A percentile compares a stretch with the other conserved stretches of the same genome.
Evolutionary conservation across 1,140 invertebrate genomes (phyloP).

Genomic region (Drosophila pallidifrons): DNA sequence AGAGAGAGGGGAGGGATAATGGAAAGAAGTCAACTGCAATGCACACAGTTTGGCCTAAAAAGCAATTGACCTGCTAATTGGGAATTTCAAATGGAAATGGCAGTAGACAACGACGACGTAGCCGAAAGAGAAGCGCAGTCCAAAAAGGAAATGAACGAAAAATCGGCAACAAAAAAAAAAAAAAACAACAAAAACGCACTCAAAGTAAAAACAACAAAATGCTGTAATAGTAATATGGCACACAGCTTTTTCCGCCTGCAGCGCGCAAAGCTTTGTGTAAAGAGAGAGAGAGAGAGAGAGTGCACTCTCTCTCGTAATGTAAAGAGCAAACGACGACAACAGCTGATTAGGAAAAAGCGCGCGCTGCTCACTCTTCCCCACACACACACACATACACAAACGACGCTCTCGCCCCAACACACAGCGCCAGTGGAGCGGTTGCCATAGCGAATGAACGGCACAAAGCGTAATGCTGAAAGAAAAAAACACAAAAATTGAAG

Average conservation of each 20-base stretch:
- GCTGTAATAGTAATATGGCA: slow-evolving; percentile 49
- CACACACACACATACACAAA: slow-evolving; percentile 4
- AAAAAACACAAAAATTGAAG: slow-evolving; percentile 53
- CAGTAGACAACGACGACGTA: slow-evolving; percentile 39
- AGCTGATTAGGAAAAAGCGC: slow-evolving; percentile 61
- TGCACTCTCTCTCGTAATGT: neutral
- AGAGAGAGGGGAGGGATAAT: neutral
- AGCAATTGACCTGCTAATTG: slow-evolving; percentile 83
- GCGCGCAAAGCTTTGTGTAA: slow-evolving; percentile 32
- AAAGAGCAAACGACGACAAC: slow-evolving; percentile 32
- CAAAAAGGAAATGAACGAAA: slow-evolving; percentile 54
- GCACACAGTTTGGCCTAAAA: slow-evolving; percentile 82
- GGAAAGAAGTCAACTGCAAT: slow-evolving; percentile 62
- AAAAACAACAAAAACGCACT: neutral
- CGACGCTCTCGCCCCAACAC: slow-evolving; percentile 5
- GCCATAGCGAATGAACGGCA: slow-evolving; percentile 79
- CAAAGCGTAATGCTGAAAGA: slow-evolving; percentile 68
- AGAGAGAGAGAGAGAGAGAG: slow-evolving; percentile 14
- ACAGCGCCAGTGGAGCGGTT: slow-evolving; percentile 62
- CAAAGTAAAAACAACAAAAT: slow-evolving; percentile 36
- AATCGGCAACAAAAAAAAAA: slow-evolving; percentile 43
- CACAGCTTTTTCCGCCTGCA: slow-evolving; percentile 52
- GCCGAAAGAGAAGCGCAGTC: slow-evolving; percentile 36
- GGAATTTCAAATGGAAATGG: slow-evolving; percentile 59
- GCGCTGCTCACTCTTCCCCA: slow-evolving; percentile 30